Percentiles rank a stretch among this genome's conserved stretches.
These are phyloP conservation scores for Menidia menidia DNA, from an alignment of 2,797 vertebrate species.

Conservation along the genomic window DNA sequence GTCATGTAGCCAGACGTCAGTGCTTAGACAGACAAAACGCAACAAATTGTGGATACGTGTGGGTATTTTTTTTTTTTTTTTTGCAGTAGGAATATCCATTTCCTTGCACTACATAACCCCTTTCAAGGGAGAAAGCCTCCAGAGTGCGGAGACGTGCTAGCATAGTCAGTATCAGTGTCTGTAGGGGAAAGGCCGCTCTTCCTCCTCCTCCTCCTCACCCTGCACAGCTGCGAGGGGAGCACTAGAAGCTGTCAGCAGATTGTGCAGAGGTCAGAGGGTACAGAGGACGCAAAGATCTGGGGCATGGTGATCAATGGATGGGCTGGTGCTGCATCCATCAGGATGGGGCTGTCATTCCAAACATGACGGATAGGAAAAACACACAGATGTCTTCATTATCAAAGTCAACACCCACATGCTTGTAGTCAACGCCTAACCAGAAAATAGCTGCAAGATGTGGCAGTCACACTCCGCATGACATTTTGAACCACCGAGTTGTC, in stretches of 20 bases:
- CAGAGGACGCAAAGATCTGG: conserved; percentile 46
- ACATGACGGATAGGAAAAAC: conserved; percentile 42
- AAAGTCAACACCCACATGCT: conserved; percentile 7
- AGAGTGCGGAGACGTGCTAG: conserved; percentile 47
- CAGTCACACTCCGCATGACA: conserved; percentile 10
- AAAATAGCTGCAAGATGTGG: conserved; percentile 31
- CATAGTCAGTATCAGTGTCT: conserved; percentile 40
- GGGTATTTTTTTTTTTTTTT: conserved; percentile 24
- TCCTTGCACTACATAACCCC: conserved; percentile 14
- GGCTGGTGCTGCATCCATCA: conserved; percentile 28
- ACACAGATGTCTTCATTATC: conserved; percentile 28
- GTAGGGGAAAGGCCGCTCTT: conserved; percentile 17
- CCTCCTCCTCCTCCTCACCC: conserved; percentile 4
- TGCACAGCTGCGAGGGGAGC: conserved; percentile 30
- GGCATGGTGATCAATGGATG: conserved; percentile 56
- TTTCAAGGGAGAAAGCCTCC: conserved; percentile 2
- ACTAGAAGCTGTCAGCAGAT: conserved; percentile 60
- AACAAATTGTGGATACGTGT: conserved; percentile 19
- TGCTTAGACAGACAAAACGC: conserved; percentile 38
- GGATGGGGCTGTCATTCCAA: conserved; percentile 57
- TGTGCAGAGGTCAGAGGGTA: conserved; percentile 60
- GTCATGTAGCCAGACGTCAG: conserved; percentile 30
- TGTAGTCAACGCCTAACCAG: conserved; percentile 16
- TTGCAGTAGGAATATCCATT: conserved; percentile 7
- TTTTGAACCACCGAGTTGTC: conserved; percentile 26